Conservation (phyloP, 2,888 invertebrate species). For the Drosophila vallismaia region DNA sequence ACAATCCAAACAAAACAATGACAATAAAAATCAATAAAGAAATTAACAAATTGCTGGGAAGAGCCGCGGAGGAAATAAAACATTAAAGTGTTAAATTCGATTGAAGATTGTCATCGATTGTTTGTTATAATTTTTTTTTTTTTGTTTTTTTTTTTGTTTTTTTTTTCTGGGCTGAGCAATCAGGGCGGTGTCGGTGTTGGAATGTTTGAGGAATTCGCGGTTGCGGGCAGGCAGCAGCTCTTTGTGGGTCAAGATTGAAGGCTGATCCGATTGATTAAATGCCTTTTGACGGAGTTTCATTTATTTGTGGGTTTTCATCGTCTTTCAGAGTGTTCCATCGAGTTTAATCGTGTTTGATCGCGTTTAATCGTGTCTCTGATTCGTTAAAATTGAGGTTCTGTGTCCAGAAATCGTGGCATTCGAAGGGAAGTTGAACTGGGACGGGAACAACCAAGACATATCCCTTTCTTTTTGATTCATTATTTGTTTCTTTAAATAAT, state of each 20-base stretch:
- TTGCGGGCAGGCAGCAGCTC: constrained; percentile 12
- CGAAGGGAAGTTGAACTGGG: constrained; percentile 5
- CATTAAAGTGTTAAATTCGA: constrained; percentile 68
- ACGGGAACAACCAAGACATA: background rate
- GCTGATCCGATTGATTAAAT: constrained; percentile 72
- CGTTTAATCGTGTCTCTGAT: constrained; percentile 58
- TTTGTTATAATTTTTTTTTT: constrained; percentile 14
- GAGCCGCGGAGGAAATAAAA: constrained; percentile 14
- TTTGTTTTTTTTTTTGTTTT: background rate
- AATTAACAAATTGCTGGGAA: constrained; percentile 74
- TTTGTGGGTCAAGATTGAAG: constrained; percentile 73
- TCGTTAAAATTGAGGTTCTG: constrained; percentile 46
- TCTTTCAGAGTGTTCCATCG: constrained; percentile 29
- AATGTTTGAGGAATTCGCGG: constrained; percentile 22
- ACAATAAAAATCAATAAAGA: constrained; percentile 79
- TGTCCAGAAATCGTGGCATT: constrained; percentile 51
- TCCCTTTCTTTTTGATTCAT: too few relatives aligned
- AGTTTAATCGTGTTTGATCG: constrained; percentile 57
- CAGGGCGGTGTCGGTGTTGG: constrained; percentile 18
- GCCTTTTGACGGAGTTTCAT: constrained; percentile 28
- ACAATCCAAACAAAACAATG: constrained; percentile 50
- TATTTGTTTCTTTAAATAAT: too few relatives aligned
- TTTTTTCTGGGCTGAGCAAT: constrained; percentile 21
- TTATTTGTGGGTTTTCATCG: constrained; percentile 22
- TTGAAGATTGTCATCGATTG: constrained; percentile 71